These are phyloP conservation scores for Penelope pileata DNA, from an alignment of 2,113 vertebrate species.

Conservation along the genomic window DNA sequence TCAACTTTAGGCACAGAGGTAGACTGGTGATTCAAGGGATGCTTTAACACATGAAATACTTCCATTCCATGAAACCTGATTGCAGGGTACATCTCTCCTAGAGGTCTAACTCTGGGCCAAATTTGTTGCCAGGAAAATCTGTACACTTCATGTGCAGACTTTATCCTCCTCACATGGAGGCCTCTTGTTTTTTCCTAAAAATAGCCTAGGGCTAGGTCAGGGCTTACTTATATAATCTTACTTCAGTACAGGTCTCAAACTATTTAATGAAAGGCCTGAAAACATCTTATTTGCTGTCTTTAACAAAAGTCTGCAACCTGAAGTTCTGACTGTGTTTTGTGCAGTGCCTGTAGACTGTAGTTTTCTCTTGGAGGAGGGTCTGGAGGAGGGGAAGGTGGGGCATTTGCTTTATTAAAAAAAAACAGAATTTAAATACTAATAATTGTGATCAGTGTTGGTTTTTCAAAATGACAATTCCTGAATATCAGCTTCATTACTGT, in stretches of 20 bases:
- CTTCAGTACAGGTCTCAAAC: neutral
- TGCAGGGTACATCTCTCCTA: neutral
- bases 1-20: too few species aligned
- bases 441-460: neutral
- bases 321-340: neutral
- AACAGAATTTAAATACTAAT: neutral
- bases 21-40: neutral
- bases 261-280: neutral
- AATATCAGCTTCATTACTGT: neutral
- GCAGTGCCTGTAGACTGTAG: neutral
- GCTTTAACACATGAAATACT: neutral
- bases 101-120: neutral
- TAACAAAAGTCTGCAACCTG: neutral
- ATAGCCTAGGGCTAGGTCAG: neutral
- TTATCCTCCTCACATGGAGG: neutral
- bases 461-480: neutral
- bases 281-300: neutral
- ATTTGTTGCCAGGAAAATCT: neutral
- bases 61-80: neutral
- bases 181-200: neutral
- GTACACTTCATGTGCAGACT: too few species aligned
- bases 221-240: neutral
- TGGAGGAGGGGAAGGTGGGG: neutral
- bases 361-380: neutral
- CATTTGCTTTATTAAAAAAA: neutral